Conservation (phyloP, 2,888 invertebrate genomes). For the Dendrolimus houi region DNA sequence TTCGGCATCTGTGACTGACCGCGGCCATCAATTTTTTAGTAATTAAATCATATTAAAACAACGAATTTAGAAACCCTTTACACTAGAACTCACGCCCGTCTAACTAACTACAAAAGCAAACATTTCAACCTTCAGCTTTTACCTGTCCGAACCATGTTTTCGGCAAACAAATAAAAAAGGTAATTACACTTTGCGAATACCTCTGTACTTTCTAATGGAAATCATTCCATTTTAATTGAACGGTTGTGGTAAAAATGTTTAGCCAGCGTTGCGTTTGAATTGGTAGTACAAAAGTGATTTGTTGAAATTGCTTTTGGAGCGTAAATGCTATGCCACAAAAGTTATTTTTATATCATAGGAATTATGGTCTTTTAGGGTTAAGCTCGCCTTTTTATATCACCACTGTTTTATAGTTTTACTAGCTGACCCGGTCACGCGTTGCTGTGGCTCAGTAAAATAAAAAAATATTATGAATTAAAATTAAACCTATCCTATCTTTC, state of each 20-base stretch:
- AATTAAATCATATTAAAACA: not conserved
- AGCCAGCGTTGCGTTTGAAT: not conserved
- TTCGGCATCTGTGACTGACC: too few species aligned
- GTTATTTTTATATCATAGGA: too few species aligned
- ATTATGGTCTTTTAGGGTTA: too few species aligned
- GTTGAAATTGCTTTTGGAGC: not conserved
- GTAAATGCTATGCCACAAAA: too few species aligned
- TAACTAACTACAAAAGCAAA: not conserved
- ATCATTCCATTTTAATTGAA: not conserved
- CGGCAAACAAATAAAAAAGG: not conserved
- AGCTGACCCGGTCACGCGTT: too few species aligned
- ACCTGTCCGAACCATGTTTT: not conserved
- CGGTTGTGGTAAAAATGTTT: not conserved
- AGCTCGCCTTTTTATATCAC: too few species aligned
- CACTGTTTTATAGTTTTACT: too few species aligned
- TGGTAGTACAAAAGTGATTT: not conserved
- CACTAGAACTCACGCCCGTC: not conserved
- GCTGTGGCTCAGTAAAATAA: too few species aligned
- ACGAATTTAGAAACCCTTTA: not conserved
- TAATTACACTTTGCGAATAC: not conserved
- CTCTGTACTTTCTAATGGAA: not conserved
- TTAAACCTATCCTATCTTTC: too few species aligned
- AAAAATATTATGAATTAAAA: too few species aligned
- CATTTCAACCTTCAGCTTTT: not conserved
- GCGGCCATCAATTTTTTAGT: not conserved